Conservation (phyloP, 2,888 invertebrate species). For the Tetheella fluctuosa region DNA sequence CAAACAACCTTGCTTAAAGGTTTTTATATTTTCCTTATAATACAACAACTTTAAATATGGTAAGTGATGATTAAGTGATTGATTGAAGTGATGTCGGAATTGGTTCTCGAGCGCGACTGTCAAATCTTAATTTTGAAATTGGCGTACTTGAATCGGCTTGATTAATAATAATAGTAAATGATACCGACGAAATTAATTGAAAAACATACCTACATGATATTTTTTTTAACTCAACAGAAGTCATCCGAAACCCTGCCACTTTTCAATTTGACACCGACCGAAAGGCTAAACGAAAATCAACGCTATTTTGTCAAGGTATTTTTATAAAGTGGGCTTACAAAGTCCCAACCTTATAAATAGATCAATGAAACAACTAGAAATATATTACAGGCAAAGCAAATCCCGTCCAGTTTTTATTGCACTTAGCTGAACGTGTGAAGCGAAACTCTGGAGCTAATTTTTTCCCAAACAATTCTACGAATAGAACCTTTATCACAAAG, state of each 20-base stretch:
- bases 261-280: not conserved
- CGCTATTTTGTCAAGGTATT: no score
- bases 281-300: not conserved
- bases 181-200: no score
- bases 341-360: not conserved
- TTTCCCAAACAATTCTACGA: conserved; percentile 4
- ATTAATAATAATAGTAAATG: no score
- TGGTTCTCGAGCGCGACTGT: no score
- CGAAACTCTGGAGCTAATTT: not conserved
- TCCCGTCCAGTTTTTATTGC: not conserved
- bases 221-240: not conserved
- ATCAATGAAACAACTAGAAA: not conserved
- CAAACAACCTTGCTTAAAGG: not conserved
- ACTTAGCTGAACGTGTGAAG: not conserved
- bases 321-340: no score
- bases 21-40: no score
- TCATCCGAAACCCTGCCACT: not conserved
- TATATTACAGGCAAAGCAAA: not conserved
- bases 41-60: no score
- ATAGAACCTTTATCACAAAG: conserved; percentile 25
- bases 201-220: no score
- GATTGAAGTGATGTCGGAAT: no score
- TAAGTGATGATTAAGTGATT: no score
- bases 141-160: no score
- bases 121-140: no score